Percentiles rank a stretch among this genome's conserved stretches.
phyloP scores from a whole-genome alignment of 2,113 vertebrate species.

The Tragelaphus buxtoni region DNA sequence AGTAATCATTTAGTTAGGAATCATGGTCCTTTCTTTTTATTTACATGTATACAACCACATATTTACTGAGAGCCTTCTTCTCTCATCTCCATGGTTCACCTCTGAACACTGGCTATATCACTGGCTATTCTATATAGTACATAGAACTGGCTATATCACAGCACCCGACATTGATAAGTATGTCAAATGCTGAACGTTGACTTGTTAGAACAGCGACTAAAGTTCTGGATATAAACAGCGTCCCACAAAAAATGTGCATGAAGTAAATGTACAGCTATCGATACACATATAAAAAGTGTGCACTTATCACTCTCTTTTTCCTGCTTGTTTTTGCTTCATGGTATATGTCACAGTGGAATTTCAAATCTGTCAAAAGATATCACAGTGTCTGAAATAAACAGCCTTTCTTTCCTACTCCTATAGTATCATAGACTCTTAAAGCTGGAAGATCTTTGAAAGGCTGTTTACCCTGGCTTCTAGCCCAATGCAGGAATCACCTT shows the following conservation, averaged over 20 bases:
- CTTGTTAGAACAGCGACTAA: neutral
- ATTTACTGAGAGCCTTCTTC: neutral
- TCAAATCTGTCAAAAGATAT: slow-evolving; percentile 29
- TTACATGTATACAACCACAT: neutral
- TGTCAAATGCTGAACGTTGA: neutral
- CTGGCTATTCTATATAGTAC: neutral
- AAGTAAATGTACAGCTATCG: neutral
- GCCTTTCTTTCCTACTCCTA: neutral
- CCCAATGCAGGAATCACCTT: neutral
- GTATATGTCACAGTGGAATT: slow-evolving; percentile 31
- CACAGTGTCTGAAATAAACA: neutral
- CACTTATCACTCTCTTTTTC: neutral
- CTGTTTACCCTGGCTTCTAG: neutral
- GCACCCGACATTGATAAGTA: neutral
- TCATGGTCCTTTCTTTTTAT: slow-evolving; percentile 28
- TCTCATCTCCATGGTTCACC: too few relatives aligned
- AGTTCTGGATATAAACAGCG: slow-evolving; percentile 33
- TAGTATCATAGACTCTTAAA: neutral
- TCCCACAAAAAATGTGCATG: neutral
- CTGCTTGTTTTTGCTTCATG: slow-evolving; percentile 30
- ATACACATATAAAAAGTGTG: neutral
- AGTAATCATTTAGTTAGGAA: slow-evolving; percentile 28
- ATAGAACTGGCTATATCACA: neutral
- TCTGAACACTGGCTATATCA: too few relatives aligned
- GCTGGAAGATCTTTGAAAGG: neutral